Evolutionary conservation across 1,140 invertebrate genomes (phyloP).

Genomic region (Arctopsyche grandis): DNA sequence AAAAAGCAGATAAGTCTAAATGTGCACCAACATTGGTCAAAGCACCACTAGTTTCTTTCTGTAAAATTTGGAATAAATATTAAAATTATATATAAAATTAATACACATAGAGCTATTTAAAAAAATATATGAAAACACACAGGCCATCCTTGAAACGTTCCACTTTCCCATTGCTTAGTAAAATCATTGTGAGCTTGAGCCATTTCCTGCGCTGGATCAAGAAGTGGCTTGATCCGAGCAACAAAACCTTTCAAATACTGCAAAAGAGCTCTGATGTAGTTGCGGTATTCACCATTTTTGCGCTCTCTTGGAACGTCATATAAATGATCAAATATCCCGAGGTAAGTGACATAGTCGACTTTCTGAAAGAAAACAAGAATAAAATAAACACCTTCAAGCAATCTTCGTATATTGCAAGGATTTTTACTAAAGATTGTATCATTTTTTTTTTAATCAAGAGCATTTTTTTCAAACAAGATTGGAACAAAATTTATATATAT

Average conservation of each 20-base stretch:
- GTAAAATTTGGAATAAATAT: slow-evolving; percentile 53
- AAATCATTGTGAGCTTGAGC: slow-evolving; percentile 85
- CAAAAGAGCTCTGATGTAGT: slow-evolving; percentile 86
- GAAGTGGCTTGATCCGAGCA: slow-evolving; percentile 87
- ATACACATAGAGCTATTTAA: not conserved
- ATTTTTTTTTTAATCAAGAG: too few relatives aligned
- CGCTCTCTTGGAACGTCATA: slow-evolving; percentile 95
- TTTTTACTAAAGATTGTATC: too few relatives aligned
- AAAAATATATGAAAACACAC: slow-evolving; percentile 65
- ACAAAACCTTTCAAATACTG: slow-evolving; percentile 92
- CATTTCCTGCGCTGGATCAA: slow-evolving; percentile 85
- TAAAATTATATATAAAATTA: not conserved
- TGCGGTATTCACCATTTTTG: slow-evolving; percentile 93
- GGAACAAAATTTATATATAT: too few relatives aligned
- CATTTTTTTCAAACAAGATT: too few relatives aligned
- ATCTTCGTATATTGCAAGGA: too few relatives aligned
- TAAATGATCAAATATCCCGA: slow-evolving; percentile 94
- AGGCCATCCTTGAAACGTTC: slow-evolving; percentile 93
- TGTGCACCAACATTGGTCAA: slow-evolving; percentile 93
- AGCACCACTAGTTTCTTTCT: slow-evolving; percentile 95
- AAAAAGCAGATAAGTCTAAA: slow-evolving; percentile 96
- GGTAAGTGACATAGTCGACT: slow-evolving; percentile 95
- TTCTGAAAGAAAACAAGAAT: slow-evolving; percentile 71
- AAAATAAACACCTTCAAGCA: slow-evolving; percentile 3
- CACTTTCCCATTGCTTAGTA: slow-evolving; percentile 87